Base-by-base conservation (phyloP, 2,797 vertebrate genomes). In the Scomberomorus guttatus region DNA sequence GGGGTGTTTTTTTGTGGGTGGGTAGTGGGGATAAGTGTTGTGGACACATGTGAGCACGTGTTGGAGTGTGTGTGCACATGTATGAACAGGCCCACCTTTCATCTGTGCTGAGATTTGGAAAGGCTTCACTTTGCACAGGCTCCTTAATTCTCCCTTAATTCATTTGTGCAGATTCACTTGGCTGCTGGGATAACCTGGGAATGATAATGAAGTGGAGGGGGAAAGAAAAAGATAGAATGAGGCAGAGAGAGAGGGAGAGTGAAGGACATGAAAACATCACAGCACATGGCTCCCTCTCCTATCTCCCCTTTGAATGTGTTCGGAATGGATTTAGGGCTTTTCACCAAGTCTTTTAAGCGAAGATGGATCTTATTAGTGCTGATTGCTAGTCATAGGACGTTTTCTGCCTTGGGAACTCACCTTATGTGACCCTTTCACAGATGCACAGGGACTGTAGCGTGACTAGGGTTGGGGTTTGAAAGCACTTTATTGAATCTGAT, bases 81-180 rank as follows among this genome's bases (percentile, higher is more conserved):
- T 34, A 50, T 39, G 79, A 46, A 75, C 72, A 25, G 52, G 70
- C 59, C 93, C 95, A 95, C 94, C 96, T 98, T 98, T 98, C 95
- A 97, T 98, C 96, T 96, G 93, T 81, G 91, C 94, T 72, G 95
- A 97, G 97, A 97, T 97, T 96, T 96, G 95, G 95, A 97, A 95
- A 96, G 95, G 95, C 95, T 97, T 98, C 96, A 96, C 94, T 96
- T 95, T 96, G 94, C 94, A 94, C 95, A 95, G 95, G 93, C 95
- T 95, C 95, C 95, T 96, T 98, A 97, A 98, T 97, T 98, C 97
- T 96, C 95, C 96, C 96, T 85, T 97, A 97, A 98, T 98, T 98
- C 97, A 96, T 97, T 97, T 97, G 96, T 95, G 96, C 95, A 96
- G 95, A 97, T 42, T 97, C 96, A 93, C 96, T 97, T 93, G 95